phyloP scores from a whole-genome alignment of 2,888 invertebrate species.

The Amiota mariae region DNA sequence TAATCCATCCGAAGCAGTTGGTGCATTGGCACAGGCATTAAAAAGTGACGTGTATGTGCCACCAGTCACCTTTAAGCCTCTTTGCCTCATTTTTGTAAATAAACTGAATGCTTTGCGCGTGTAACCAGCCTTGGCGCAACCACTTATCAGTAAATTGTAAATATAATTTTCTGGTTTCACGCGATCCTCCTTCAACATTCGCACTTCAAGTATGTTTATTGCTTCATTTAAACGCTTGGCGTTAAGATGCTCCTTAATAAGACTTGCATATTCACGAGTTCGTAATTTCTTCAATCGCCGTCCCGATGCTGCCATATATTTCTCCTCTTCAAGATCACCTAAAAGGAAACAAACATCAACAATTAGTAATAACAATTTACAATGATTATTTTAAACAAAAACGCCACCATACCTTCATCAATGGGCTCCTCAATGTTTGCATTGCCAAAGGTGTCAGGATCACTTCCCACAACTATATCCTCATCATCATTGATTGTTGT shows the following conservation, averaged over 20 bases:
- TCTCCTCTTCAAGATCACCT: conserved; percentile 78
- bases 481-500: conserved; percentile 36
- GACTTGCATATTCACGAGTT: conserved; percentile 80
- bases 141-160: conserved; percentile 87
- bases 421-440: conserved; percentile 40
- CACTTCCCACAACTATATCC: conserved; percentile 34
- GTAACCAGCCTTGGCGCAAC: conserved; percentile 88
- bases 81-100: conserved; percentile 87
- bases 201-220: conserved; percentile 83
- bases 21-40: conserved; percentile 90
- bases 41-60: conserved; percentile 90
- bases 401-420: conserved; percentile 39
- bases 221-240: conserved; percentile 84
- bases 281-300: conserved; percentile 75
- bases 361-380: conserved; percentile 45
- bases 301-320: conserved; percentile 76
- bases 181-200: conserved; percentile 84
- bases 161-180: conserved; percentile 86
- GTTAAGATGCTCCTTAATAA: conserved; percentile 80
- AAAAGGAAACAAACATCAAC: conserved; percentile 60
- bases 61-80: conserved; percentile 79
- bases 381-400: neutral
- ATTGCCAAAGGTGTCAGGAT: conserved; percentile 66
- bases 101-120: conserved; percentile 89
- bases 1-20: conserved; percentile 80